Conservation (phyloP, 2,888 invertebrate species). For the Athalia rosae region DNA sequence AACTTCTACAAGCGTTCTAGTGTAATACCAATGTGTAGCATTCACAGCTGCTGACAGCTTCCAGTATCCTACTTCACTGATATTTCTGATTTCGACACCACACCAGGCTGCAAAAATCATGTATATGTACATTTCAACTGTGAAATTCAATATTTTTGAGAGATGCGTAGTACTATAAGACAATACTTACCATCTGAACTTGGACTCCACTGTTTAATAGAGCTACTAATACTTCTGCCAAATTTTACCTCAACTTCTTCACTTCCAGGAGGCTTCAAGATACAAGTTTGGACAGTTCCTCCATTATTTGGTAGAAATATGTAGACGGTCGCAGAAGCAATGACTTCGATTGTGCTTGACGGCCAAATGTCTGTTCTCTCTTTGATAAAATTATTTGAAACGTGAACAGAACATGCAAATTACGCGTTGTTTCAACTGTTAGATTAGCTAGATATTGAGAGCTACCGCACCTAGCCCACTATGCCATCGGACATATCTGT, state of each 20-base stretch:
- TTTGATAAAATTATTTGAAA: background rate
- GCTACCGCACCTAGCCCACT: background rate
- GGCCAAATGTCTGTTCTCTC: conserved; percentile 30
- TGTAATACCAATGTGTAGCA: conserved; percentile 45
- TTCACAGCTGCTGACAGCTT: conserved; percentile 37
- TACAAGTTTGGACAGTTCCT: conserved; percentile 26
- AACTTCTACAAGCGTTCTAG: background rate
- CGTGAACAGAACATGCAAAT: background rate
- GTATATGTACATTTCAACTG: background rate
- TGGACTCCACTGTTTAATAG: conserved; percentile 38
- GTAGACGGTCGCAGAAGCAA: conserved; percentile 26
- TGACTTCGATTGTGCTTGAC: conserved; percentile 16
- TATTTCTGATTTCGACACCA: conserved; percentile 36
- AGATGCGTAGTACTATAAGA: background rate
- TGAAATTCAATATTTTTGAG: background rate
- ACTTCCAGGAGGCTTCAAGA: conserved; percentile 29
- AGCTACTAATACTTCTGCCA: background rate
- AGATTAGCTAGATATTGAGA: conserved; percentile 11
- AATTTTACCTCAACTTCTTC: conserved; percentile 20
- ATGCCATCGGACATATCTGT: background rate
- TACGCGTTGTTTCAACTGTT: background rate
- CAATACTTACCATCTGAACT: conserved; percentile 15
- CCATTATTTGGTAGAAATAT: conserved; percentile 24
- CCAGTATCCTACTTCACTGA: conserved; percentile 31
- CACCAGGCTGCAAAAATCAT: conserved; percentile 39